Evolutionary conservation across 2,113 vertebrate species (phyloP), one percentile per base, ranked within the genome.

Genomic region (Paracanthobrama guichenoti): DNA sequence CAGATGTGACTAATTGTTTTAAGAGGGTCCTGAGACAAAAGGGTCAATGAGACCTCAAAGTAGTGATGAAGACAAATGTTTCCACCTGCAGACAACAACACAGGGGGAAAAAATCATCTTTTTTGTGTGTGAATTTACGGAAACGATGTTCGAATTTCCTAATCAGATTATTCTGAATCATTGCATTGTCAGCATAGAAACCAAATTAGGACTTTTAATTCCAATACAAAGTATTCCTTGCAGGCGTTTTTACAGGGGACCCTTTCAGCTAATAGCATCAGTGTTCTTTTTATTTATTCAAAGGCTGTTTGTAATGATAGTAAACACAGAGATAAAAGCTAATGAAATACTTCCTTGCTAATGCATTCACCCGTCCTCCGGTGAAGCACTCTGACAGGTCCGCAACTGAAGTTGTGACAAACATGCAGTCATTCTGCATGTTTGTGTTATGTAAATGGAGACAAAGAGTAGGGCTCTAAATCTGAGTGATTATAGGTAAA

Each of bases 201-300:
- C 78, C 39, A 59, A 86, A 86, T 86, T 78, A 78, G 53, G 80
- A 71, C 42, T 82, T 86, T 86, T 72, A 71, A 78, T 86, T 86
- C 73, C 31, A 26, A 81, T 69, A 26, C 73, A 82, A 81, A 72
- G 60, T 46, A 76, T 75, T 69, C 71, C 77, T 81, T 2, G 82
- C 78, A 81, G 82, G 66, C 39, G 12, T 67, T 59, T 67, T 76
- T 81, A 53, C 62, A 57, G 42, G 57, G 50, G 64, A 82, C 60
- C 53, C 85, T 59, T 69, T 69, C 72, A 39, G 72, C 72, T 85
- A 87, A 87, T 69, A 78, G 75, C 84, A 74, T 85, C 67, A 77
- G 73, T 69, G 79, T 85, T 83, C 57, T 76, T 53, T 44, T 69
- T 83, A 80, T 88, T 88, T 85, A 79, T 86, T 85, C 73, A 42